Conservation (phyloP, 2,888 invertebrate genomes). For the Eugnorisma glareosa region DNA sequence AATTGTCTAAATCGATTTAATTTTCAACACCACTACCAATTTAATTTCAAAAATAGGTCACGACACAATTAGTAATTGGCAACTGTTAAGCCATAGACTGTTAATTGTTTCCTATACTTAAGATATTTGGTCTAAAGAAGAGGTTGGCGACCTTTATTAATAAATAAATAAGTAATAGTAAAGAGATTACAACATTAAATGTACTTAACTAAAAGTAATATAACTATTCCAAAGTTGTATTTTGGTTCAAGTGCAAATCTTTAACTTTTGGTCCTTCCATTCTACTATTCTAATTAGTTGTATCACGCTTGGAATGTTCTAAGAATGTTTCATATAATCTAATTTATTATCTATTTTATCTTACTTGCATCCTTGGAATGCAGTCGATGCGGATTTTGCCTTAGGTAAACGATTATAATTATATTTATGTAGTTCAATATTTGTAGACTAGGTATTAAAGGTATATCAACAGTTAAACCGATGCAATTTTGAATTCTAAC, state of each 20-base stretch:
- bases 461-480: slow-evolving; percentile 3
- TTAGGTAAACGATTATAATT: slow-evolving; percentile 67
- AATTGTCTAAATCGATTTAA: background rate
- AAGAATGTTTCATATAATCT: slow-evolving; percentile 16
- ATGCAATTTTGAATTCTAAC: slow-evolving; percentile 8
- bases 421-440: slow-evolving; percentile 4
- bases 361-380: slow-evolving; percentile 61
- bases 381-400: slow-evolving; percentile 73
- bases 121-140: background rate
- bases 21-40: background rate
- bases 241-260: background rate
- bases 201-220: background rate
- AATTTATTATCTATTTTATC: slow-evolving; percentile 23
- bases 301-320: slow-evolving; percentile 39
- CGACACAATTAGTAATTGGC: too few species aligned
- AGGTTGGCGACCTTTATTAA: too few species aligned
- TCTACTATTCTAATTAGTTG: background rate
- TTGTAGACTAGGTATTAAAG: background rate
- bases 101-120: too few species aligned
- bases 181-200: background rate
- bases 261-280: background rate
- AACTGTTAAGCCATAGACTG: too few species aligned
- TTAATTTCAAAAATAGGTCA: background rate
- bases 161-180: too few species aligned
- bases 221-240: background rate